phyloP scores from a whole-genome alignment of 2,113 vertebrate species.

The Amblyornis subalaris region DNA sequence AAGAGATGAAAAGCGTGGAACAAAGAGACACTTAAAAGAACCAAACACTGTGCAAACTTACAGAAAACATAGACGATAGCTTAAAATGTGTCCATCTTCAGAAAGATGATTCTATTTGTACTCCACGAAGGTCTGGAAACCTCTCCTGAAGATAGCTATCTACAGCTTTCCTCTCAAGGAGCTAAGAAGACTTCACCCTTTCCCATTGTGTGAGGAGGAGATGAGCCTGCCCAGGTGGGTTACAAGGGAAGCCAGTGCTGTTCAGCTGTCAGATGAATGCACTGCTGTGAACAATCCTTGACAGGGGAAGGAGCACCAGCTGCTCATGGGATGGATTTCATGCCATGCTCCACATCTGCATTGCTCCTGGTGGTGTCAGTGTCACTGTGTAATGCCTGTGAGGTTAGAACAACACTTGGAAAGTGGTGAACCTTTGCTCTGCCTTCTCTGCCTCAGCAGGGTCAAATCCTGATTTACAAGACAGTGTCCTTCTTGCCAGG shows the following conservation, averaged over 20 bases:
- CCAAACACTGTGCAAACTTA: background rate
- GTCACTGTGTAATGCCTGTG: background rate
- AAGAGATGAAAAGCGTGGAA: background rate
- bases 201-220: background rate
- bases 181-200: background rate
- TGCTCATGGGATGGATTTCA: background rate
- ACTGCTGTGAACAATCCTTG: background rate
- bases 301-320: background rate
- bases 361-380: background rate
- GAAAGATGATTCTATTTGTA: background rate
- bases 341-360: background rate
- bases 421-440: background rate
- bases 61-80: background rate
- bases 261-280: background rate
- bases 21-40: background rate
- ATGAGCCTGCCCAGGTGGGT: background rate
- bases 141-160: background rate
- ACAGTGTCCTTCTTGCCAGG: background rate
- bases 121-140: background rate
- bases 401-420: background rate
- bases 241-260: background rate
- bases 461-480: background rate
- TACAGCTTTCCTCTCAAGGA: background rate
- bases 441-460: background rate
- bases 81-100: background rate